Percentiles rank a stretch among this genome's conserved stretches.
Evolutionary conservation across 1,140 invertebrate genomes (phyloP).

Genomic region (Sogatella furcifera): DNA sequence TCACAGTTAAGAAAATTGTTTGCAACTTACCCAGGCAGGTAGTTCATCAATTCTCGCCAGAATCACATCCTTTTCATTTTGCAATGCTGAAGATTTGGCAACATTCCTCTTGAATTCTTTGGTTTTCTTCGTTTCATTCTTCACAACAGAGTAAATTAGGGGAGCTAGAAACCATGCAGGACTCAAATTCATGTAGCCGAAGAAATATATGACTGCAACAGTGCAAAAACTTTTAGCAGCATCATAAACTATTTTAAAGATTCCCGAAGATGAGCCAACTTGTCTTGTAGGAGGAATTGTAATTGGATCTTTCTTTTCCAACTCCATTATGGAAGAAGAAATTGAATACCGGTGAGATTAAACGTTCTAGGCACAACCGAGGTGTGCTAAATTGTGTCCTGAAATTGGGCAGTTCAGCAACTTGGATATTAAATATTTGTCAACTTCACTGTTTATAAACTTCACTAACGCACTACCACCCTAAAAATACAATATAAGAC

Average conservation of each 20-base stretch:
- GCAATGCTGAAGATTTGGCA: conserved; percentile 64
- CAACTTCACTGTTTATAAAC: too few relatives aligned
- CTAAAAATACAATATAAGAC: too few relatives aligned
- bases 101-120: conserved; percentile 62
- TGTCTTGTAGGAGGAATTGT: not conserved
- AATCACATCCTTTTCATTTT: conserved; percentile 79
- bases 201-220: conserved; percentile 61
- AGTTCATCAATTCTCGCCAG: conserved; percentile 75
- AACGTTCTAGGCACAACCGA: too few relatives aligned
- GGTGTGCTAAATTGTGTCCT: too few relatives aligned
- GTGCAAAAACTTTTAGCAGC: conserved; percentile 34
- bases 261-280: not conserved
- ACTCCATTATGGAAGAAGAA: too few relatives aligned
- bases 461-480: too few relatives aligned
- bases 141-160: conserved; percentile 63
- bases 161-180: conserved; percentile 81
- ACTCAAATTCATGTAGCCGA: conserved; percentile 75
- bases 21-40: conserved; percentile 71
- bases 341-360: too few relatives aligned
- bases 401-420: too few relatives aligned
- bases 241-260: conserved; percentile 18
- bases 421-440: too few relatives aligned
- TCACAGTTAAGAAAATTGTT: too few relatives aligned
- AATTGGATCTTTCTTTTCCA: not conserved
- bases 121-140: conserved; percentile 65